Base-by-base conservation (phyloP, 2,888 invertebrate genomes). In the Protodeltote pygarga region DNA sequence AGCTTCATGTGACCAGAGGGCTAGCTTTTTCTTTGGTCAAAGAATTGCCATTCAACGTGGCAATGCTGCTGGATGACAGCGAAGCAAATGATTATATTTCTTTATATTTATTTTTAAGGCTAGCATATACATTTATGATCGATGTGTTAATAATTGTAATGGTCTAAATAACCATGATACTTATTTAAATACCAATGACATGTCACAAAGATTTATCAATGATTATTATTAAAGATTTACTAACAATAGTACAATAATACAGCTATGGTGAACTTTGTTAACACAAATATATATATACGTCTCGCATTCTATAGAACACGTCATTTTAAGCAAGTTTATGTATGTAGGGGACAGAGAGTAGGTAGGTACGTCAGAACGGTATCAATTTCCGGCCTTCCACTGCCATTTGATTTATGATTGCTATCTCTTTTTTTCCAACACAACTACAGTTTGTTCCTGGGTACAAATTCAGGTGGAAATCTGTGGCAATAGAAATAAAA, bases 371-470 rank as follows among this genome's bases (percentile, higher is more conserved):
- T 75, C 79, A 76, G 77, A 79, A 68, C 80, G 83, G 85, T 87
- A 87, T 86, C 85, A 87, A 87, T 88, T 87, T 88, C 88, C 88
- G 86, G 82, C 64, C 72, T 75, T 75, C 75, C 77, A 75, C 73
- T 74, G 76, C 77, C 77, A 75, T 85, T 83, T 86, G 86, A 87
- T 88, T 86, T 84, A 84, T 85, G 83, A 84, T 81, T 77, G 75
- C 76, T 50, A 76, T 75, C 68, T 71, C 57, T 77, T 82, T 81
- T 80, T 77, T 77, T 73, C 66, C 52, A 19, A 60, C 51, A 65
- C 65, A 69, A 67, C 63, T 57, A 53, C 60, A 44, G 51, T 61
- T 66, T 53, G 53, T 62, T 60, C 31, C 52, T 37, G 48, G 21
- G 28, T 42, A 14, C 38, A 48, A 57, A 63, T 59, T 24, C 47